These are phyloP conservation scores for Callitettix versicolor DNA, from an alignment of 1,140 invertebrate species.

Conservation along the genomic window DNA sequence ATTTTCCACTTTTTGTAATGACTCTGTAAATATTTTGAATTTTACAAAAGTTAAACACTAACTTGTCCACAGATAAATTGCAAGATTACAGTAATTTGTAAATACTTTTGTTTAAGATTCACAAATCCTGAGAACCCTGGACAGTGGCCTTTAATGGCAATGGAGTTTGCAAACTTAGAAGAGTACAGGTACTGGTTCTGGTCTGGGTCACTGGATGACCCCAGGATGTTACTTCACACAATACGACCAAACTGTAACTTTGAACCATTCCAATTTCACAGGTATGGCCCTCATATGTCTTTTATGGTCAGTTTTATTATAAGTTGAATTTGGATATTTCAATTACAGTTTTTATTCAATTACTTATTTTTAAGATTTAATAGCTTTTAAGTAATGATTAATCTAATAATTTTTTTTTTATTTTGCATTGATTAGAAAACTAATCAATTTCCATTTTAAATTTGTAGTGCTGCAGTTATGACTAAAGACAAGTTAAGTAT, in stretches of 20 bases:
- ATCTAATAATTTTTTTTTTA: too few relatives aligned
- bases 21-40: too few relatives aligned
- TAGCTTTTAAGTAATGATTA: too few relatives aligned
- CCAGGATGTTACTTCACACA: slow-evolving; percentile 52
- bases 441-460: too few relatives aligned
- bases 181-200: slow-evolving; percentile 65
- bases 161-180: slow-evolving; percentile 61
- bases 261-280: slow-evolving; percentile 60
- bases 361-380: too few relatives aligned
- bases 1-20: too few relatives aligned
- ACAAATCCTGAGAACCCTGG: slow-evolving; percentile 44
- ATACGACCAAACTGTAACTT: slow-evolving; percentile 42
- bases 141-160: slow-evolving; percentile 58
- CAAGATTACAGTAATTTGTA: too few relatives aligned
- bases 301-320: neutral
- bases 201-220: slow-evolving; percentile 66
- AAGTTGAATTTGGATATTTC: neutral
- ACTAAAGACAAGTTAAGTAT: slow-evolving; percentile 43
- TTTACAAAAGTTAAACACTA: too few relatives aligned
- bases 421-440: too few relatives aligned
- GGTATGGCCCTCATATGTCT: slow-evolving; percentile 39
- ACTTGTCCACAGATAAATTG: too few relatives aligned
- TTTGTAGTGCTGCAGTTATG: slow-evolving; percentile 56
- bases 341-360: neutral
- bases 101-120: slow-evolving; percentile 16